Conservation (phyloP, 2,888 invertebrate genomes). For the Agonopterix arenella region DNA sequence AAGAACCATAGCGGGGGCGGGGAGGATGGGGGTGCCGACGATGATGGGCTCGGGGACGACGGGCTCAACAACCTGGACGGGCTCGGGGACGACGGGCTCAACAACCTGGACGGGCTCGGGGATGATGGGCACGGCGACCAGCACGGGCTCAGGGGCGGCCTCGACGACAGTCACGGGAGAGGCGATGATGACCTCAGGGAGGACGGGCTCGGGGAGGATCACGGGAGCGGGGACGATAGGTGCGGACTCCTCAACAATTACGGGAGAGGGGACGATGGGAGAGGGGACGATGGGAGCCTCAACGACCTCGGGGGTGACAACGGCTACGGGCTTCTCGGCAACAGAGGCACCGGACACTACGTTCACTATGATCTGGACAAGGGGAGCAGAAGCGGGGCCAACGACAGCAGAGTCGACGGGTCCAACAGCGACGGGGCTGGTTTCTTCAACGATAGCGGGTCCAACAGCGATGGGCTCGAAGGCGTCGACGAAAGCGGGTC, state of each 20-base stretch:
- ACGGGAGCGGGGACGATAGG: conserved; percentile 13
- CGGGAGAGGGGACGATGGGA: conserved; percentile 1
- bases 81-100: not conserved
- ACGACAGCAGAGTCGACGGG: not conserved
- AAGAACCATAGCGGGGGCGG: conserved; percentile 18
- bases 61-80: not conserved
- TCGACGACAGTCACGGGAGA: conserved; percentile 21
- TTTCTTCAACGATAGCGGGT: too few species aligned
- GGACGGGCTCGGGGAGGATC: conserved; percentile 3
- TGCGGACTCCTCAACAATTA: not conserved
- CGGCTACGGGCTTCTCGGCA: conserved; percentile 6
- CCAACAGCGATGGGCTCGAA: not conserved
- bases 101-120: not conserved
- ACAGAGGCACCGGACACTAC: conserved; percentile 1
- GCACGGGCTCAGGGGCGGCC: conserved; percentile 9
- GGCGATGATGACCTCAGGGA: conserved; percentile 11
- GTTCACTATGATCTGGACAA: conserved; percentile 13
- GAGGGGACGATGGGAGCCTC: not conserved
- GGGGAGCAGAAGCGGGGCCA: conserved; percentile 6
- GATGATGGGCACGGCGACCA: conserved; percentile 8
- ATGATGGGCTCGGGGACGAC: conserved; percentile 17
- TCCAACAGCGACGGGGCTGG: not conserved
- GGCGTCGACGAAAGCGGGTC: conserved; percentile 5
- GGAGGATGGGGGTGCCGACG: conserved; percentile 21
- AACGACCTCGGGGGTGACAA: conserved; percentile 2